Conservation (phyloP, 1,140 invertebrate genomes). For the Matsumurasca onukii region DNA sequence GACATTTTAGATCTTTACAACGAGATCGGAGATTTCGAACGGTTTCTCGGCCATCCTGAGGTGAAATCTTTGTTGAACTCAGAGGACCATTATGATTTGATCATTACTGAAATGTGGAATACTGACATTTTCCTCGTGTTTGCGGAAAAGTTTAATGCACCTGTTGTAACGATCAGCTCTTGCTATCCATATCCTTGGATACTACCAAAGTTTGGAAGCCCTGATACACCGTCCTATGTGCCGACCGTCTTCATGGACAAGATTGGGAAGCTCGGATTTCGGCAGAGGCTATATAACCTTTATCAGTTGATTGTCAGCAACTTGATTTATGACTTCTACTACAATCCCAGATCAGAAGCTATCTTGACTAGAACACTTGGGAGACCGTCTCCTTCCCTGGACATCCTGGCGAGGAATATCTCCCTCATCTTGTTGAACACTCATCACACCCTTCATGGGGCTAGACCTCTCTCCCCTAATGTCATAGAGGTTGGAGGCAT, state of each 20-base stretch:
- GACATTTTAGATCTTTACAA: background rate
- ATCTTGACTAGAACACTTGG: slow-evolving; percentile 37
- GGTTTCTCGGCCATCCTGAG: background rate
- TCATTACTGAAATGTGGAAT: slow-evolving; percentile 39
- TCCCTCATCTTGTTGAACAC: slow-evolving; percentile 65
- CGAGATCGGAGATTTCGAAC: slow-evolving; percentile 4
- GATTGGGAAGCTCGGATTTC: slow-evolving; percentile 35
- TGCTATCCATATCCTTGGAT: slow-evolving; percentile 60
- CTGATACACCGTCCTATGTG: slow-evolving; percentile 38
- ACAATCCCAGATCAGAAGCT: slow-evolving; percentile 24
- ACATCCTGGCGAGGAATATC: slow-evolving; percentile 56
- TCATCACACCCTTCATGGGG: slow-evolving; percentile 59
- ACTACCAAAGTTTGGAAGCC: slow-evolving; percentile 47
- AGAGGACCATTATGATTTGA: slow-evolving; percentile 35
- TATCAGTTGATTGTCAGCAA: background rate
- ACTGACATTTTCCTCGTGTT: slow-evolving; percentile 40
- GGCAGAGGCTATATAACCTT: slow-evolving; percentile 34
- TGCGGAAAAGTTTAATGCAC: slow-evolving; percentile 46
- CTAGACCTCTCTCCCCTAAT: slow-evolving; percentile 58
- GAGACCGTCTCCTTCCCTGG: slow-evolving; percentile 48
- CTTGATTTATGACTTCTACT: slow-evolving; percentile 17
- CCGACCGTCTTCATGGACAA: slow-evolving; percentile 31
- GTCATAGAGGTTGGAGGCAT: slow-evolving; percentile 68
- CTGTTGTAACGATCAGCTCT: slow-evolving; percentile 58
- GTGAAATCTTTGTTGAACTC: slow-evolving; percentile 29